Evolutionary conservation across 2,797 vertebrate genomes (phyloP).

Genomic region (Anomalospiza imberbis): DNA sequence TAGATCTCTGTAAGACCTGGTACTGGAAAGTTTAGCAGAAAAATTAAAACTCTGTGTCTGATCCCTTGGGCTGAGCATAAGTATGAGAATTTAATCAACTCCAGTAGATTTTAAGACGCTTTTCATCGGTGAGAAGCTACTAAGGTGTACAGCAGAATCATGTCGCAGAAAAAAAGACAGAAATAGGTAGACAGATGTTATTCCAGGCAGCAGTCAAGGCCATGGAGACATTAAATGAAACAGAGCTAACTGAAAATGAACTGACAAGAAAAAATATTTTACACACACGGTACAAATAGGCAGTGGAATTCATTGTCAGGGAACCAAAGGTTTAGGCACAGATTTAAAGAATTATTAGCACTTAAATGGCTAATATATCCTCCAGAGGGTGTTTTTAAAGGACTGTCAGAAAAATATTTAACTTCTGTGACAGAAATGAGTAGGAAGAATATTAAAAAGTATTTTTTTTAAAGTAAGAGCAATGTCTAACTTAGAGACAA

Average conservation of each 20-base stretch:
- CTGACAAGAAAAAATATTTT: neutral
- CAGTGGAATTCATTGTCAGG: neutral
- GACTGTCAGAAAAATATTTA: neutral
- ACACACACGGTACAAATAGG: neutral
- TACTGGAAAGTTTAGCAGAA: neutral
- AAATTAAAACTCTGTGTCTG: accelerated
- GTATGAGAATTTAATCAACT: neutral
- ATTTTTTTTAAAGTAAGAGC: neutral
- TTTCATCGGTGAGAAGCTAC: neutral
- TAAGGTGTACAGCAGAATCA: neutral
- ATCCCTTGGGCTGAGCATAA: neutral
- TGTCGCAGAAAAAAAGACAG: neutral
- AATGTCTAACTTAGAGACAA: neutral
- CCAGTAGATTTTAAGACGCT: neutral
- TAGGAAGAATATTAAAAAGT: neutral
- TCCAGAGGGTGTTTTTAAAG: neutral
- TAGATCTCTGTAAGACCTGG: accelerated
- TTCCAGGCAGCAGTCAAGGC: neutral
- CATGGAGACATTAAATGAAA: neutral
- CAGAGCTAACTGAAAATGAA: neutral
- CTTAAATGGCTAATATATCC: neutral
- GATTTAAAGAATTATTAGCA: neutral
- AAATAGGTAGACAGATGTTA: neutral
- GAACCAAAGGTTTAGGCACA: neutral
- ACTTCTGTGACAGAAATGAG: neutral